These are phyloP conservation scores for Saccostrea cuccullata DNA, from an alignment of 1,140 invertebrate species.

Conservation along the genomic window DNA sequence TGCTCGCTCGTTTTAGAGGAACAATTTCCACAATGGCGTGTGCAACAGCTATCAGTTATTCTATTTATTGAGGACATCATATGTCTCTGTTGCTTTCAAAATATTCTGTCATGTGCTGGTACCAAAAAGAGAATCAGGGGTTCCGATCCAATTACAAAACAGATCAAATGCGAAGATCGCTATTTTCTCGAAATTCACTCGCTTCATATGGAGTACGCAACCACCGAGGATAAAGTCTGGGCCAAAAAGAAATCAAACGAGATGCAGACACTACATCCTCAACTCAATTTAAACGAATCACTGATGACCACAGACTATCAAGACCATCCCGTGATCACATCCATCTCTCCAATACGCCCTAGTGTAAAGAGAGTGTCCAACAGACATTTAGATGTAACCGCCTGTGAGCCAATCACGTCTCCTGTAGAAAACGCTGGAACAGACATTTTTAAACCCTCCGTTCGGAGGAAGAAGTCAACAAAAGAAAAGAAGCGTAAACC, in stretches of 20 bases:
- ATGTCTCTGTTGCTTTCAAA: constrained; percentile 46
- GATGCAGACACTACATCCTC: constrained; percentile 2
- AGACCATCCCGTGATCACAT: not conserved
- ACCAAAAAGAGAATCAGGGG: constrained; percentile 37
- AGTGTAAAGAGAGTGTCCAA: not conserved
- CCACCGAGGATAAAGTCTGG: constrained; percentile 46
- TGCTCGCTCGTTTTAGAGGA: constrained; percentile 64
- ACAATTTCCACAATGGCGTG: constrained; percentile 63
- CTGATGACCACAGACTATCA: not conserved
- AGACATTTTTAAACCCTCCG: not conserved
- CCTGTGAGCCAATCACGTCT: not conserved
- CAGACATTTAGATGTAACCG: not conserved
- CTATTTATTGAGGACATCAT: constrained; percentile 68
- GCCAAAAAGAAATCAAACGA: constrained; percentile 46
- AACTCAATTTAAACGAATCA: not conserved
- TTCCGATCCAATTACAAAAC: constrained; percentile 54
- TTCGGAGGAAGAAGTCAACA: not conserved
- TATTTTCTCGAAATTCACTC: constrained; percentile 55
- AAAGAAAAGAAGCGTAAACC: not conserved
- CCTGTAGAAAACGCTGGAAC: not conserved
- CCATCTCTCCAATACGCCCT: not conserved
- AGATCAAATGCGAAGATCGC: constrained; percentile 37
- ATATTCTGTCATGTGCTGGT: constrained; percentile 38
- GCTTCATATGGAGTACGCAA: constrained; percentile 51
- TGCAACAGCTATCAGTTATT: constrained; percentile 66